Evolutionary conservation across 1,140 invertebrate species (phyloP).

Genomic region (Euura lappo): DNA sequence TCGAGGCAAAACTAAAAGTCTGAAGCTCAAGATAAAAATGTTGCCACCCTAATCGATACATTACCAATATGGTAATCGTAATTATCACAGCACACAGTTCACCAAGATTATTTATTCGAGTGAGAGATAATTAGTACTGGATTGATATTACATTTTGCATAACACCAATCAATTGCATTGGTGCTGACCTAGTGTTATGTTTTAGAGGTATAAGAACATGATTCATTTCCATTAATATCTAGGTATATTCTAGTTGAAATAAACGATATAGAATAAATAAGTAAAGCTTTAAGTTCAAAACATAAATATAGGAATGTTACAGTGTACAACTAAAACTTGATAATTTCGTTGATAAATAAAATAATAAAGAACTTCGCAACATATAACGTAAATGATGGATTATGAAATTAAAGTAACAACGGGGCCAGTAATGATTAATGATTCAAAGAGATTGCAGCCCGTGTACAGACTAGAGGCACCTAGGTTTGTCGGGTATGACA

Average conservation of each 20-base stretch:
- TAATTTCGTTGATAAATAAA: background rate
- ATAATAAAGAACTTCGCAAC: background rate
- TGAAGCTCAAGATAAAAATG: too few relatives aligned
- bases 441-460: background rate
- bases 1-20: too few relatives aligned
- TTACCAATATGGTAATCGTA: too few relatives aligned
- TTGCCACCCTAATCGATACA: too few relatives aligned
- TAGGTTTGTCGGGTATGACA: background rate
- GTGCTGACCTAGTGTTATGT: background rate
- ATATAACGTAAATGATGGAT: background rate
- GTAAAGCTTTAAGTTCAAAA: background rate
- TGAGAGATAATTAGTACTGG: background rate
- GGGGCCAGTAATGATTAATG: background rate
- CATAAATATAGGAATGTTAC: slow-evolving; percentile 3
- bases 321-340: background rate
- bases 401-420: background rate
- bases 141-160: background rate
- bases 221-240: background rate
- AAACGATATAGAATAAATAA: background rate
- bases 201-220: background rate
- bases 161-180: too few relatives aligned
- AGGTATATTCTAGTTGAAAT: background rate
- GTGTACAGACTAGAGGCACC: slow-evolving; percentile 6
- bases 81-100: too few relatives aligned
- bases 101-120: background rate